Evolutionary conservation across 2,797 vertebrate genomes (phyloP), one percentile per base, ranked within the genome.

Genomic region (Parauchenoglanis ngamensis): DNA sequence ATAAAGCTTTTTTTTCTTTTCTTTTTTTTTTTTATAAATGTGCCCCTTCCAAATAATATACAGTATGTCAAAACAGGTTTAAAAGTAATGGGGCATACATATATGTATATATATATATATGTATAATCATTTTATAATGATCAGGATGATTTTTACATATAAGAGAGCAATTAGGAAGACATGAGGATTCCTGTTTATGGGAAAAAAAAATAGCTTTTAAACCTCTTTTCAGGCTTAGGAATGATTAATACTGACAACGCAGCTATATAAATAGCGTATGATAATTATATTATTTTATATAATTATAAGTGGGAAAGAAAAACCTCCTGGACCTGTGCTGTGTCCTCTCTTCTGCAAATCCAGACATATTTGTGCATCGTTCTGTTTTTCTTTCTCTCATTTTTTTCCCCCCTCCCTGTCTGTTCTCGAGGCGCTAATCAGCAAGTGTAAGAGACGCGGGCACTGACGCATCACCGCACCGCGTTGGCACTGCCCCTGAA

Each of bases 381-480:
- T 68, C 67, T 0, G 17, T 79, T 59, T 59, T 59, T 35, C 75
- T 54, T 76, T 52, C 52, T 61, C 75, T 65, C 19, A 40, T 87
- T 31, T 76, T 49, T n/a, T 40, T 56, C n/a, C 21, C 1, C 28
- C 52, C 65, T 87, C 73, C 83, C 81, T 46, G 84, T 84, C 72
- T 85, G 85, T 73, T 85, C 77, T 87, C 54, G 12, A 79, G 88
- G 87, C 88, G 21, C 76, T 86, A 88, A 90, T 89, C 86, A 87
- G 67, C 75, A 31, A 85, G 88, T 78, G 84, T 79, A 89, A 81
- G 82, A 86, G 88, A 89, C 28, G 57, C 76, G 12, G 76, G 59
- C 85, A 89, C 76, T 87, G 88, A 91, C 81, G 75, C 88, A 84
- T 90, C 79, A 78, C 76, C 84, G 79, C 85, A 76, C 88, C 86